Percentiles rank a stretch among this genome's conserved stretches.
phyloP scores from a whole-genome alignment of 1,140 invertebrate species.

The Eurytemora carolleeae region DNA sequence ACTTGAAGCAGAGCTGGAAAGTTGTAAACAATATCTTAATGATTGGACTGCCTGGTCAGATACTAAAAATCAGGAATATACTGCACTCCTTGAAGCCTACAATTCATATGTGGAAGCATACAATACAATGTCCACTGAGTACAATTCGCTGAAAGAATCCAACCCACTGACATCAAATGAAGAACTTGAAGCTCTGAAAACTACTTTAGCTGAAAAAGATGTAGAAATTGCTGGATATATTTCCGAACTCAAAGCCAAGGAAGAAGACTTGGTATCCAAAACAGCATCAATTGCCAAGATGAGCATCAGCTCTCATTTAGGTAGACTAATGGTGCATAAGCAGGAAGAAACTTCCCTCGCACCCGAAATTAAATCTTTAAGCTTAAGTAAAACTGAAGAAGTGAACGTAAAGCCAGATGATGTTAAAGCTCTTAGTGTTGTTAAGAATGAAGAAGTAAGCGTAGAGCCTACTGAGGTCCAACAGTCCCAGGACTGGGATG shows the following conservation, averaged over 20 bases:
- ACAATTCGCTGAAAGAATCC: not conserved
- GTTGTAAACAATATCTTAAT: not conserved
- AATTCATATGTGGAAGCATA: constrained; percentile 5
- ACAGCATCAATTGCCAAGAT: not conserved
- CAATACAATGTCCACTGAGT: constrained; percentile 1
- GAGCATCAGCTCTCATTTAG: not conserved
- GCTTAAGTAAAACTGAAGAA: too few species aligned
- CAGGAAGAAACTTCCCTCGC: too few species aligned
- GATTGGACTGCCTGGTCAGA: constrained; percentile 5
- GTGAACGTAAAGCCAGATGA: too few species aligned
- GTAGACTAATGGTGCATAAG: too few species aligned
- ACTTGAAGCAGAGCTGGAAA: not conserved
- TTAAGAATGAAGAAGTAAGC: too few species aligned
- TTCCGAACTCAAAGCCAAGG: not conserved
- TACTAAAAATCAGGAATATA: constrained; percentile 1
- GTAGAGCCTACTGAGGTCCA: too few species aligned
- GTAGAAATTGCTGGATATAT: not conserved
- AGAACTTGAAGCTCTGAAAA: too few species aligned
- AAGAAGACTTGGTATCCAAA: not conserved
- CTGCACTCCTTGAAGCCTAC: constrained; percentile 1
- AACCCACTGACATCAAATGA: too few species aligned
- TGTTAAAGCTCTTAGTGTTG: too few species aligned
- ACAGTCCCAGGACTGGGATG: too few species aligned
- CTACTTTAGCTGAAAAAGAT: not conserved
- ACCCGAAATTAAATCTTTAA: too few species aligned